phyloP scores from a whole-genome alignment of 92 coral and sea anemone genomes.

The Porites divaricata region DNA sequence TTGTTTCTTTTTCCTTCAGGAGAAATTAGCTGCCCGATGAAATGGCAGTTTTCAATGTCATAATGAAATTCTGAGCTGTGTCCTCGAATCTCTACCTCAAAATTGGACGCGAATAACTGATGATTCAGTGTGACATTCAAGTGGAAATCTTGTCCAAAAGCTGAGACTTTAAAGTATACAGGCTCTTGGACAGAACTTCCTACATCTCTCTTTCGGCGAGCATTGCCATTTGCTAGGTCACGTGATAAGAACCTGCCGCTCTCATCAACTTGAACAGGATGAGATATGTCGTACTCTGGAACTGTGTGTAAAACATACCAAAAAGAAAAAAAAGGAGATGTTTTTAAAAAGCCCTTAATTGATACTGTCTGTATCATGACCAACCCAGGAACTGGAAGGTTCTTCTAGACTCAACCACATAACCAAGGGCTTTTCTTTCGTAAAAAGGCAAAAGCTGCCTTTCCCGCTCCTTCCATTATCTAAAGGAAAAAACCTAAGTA shows the following conservation, averaged over 20 bases:
- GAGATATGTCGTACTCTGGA: slow-evolving; percentile 70
- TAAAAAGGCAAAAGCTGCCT: too few species aligned
- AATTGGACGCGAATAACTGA: slow-evolving; percentile 53
- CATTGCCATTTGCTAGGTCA: slow-evolving; percentile 66
- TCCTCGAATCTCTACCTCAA: slow-evolving; percentile 59
- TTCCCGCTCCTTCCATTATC: too few species aligned
- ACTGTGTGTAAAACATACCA: slow-evolving; percentile 11
- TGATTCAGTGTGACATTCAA: slow-evolving; percentile 60
- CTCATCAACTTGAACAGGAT: slow-evolving; percentile 70
- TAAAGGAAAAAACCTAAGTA: too few species aligned
- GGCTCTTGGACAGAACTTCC: slow-evolving; percentile 24
- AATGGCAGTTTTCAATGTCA: slow-evolving; percentile 64
- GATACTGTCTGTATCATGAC: not conserved
- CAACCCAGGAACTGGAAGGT: too few species aligned
- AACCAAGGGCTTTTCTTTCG: not conserved
- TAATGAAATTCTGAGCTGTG: slow-evolving; percentile 47
- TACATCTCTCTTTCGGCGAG: slow-evolving; percentile 39
- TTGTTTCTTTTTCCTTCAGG: slow-evolving; percentile 46
- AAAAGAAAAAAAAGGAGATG: not conserved
- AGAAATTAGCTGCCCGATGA: slow-evolving; percentile 66
- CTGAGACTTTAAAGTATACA: slow-evolving; percentile 57
- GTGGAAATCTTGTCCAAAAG: slow-evolving; percentile 53
- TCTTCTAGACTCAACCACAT: too few species aligned
- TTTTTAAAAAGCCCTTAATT: not conserved
- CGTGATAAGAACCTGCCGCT: slow-evolving; percentile 73